A percentile compares a stretch with the other conserved stretches of the same genome.
Evolutionary conservation across 2,113 vertebrate genomes (phyloP).

Genomic region (Atlantisia rogersi): DNA sequence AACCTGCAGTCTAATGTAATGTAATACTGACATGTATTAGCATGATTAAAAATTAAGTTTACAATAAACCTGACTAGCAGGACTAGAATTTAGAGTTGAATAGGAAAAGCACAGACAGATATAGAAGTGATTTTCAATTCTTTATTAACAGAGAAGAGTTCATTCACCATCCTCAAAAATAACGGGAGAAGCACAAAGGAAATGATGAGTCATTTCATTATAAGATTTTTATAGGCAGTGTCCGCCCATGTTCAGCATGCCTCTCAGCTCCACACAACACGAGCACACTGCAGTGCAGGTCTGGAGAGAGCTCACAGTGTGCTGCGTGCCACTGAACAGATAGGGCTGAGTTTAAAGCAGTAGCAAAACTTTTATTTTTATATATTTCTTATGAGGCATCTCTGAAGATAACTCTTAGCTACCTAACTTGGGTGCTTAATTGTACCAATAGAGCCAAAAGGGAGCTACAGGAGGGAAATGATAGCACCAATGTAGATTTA

Average conservation of each 20-base stretch:
- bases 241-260: not conserved
- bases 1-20: not conserved
- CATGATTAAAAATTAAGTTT: not conserved
- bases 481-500: not conserved
- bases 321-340: not conserved
- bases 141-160: not conserved
- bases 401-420: not conserved
- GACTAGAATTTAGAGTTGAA: not conserved
- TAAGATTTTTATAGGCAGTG: not conserved
- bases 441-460: not conserved
- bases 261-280: not conserved
- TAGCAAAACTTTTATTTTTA: not conserved
- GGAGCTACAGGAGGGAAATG: not conserved
- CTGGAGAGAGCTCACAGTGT: not conserved
- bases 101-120: not conserved
- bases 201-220: slow-evolving; percentile 8
- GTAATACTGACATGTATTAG: not conserved
- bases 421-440: not conserved
- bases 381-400: not conserved
- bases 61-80: not conserved
- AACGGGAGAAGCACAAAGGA: not conserved
- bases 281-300: not conserved
- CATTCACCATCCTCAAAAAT: not conserved
- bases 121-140: not conserved
- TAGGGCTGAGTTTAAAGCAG: not conserved